Evolutionary conservation across 2,797 vertebrate species (phyloP), one percentile per base, ranked within the genome.

Genomic region (Tadarida brasiliensis): DNA sequence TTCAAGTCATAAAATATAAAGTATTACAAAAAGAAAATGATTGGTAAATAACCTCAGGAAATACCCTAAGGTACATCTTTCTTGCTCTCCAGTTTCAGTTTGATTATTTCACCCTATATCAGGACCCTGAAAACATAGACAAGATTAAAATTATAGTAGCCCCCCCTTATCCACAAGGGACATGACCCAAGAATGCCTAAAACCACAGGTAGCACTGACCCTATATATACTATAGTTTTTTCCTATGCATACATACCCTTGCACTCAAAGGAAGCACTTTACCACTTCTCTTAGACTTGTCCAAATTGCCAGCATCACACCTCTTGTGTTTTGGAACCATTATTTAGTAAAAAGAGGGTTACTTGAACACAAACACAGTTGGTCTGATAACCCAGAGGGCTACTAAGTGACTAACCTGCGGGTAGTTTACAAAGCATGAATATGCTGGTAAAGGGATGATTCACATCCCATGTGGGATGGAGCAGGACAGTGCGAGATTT

Each of bases 1-100:
- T 87, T 90, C 67, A 85, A 90, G 33, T 88, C 74, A 87, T 63
- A 93, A 81, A 94, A 85, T 51, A 35, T 39, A 65, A 94, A 83
- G 49, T 33, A 86, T 56, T 87, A 56, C 22, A 78, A 78, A 73
- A 63, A 20, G 9, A 85, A 94, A 94, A 49, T 63, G 11, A 85
- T 84, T 70, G 6, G 63, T 87, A 81, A 88, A 35, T 70, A 65
- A 89, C 16, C 39, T 76, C 68, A 65, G 44, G 26, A 96, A 85
- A 88, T 39, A 74, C 4, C 11, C 22, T 51, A 56, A 61, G 39
- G 20, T 51, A 56, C 15, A 28, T 92, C 22, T 61, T 85, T 90
- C 33, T 78, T 59, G 24, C 22, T 88, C 14, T 93, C 68, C 11
- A 30, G 11, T 70, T 71, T 92, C n/a, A 67, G 33, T 89, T 84